phyloP scores from a whole-genome alignment of 2,797 vertebrate species.

The Acipenser ruthenus region DNA sequence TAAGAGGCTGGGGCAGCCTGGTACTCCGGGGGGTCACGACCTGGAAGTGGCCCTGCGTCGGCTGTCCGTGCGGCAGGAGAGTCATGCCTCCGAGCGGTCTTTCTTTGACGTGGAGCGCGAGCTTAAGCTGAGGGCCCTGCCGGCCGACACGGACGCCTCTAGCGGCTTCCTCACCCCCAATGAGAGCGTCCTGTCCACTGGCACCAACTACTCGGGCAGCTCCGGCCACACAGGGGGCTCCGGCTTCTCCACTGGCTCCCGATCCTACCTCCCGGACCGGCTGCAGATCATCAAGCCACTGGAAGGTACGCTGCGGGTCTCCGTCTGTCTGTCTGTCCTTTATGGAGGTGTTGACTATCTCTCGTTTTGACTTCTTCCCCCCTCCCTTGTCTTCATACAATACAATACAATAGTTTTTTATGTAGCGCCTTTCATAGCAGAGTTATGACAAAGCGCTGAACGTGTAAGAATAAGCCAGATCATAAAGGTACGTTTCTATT shows the following conservation, averaged over 20 bases:
- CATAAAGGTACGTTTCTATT: too few relatives aligned
- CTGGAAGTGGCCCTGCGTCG: slow-evolving; percentile 67
- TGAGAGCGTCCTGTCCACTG: slow-evolving; percentile 62
- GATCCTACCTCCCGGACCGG: slow-evolving; percentile 69
- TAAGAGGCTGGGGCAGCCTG: slow-evolving; percentile 59
- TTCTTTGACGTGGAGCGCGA: slow-evolving; percentile 73
- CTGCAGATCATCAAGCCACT: slow-evolving; percentile 81
- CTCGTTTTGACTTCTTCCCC: neutral
- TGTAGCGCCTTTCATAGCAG: too few relatives aligned
- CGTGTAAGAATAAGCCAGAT: too few relatives aligned
- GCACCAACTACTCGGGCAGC: slow-evolving; percentile 70
- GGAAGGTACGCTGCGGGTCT: slow-evolving; percentile 59
- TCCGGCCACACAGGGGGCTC: slow-evolving; percentile 61
- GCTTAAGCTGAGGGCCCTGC: slow-evolving; percentile 56
- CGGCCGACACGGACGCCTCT: slow-evolving; percentile 30
- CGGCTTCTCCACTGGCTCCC: slow-evolving; percentile 59
- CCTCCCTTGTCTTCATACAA: too few relatives aligned
- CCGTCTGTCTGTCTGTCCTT: neutral
- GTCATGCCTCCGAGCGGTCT: slow-evolving; percentile 54
- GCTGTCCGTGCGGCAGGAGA: slow-evolving; percentile 68
- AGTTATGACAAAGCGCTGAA: too few relatives aligned
- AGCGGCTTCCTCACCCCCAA: slow-evolving; percentile 69
- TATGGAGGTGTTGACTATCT: neutral
- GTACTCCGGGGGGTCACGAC: slow-evolving; percentile 63
- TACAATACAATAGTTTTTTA: too few relatives aligned